Percentiles rank a stretch among this genome's conserved stretches.
phyloP scores from a whole-genome alignment of 2,113 vertebrate genomes.

The Hirundichthys speculiger region DNA sequence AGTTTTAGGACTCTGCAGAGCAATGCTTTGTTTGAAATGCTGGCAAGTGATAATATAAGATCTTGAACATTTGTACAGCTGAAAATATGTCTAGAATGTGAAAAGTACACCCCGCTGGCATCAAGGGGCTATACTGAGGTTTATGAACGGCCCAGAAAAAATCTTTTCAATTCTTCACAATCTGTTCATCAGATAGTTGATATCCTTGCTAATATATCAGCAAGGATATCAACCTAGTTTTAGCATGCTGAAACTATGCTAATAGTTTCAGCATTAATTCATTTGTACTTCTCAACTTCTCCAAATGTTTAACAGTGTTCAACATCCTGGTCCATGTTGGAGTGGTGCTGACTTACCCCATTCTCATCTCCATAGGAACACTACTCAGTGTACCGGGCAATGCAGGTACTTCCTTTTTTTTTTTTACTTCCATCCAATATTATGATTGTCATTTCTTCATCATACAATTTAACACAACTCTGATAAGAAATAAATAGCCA shows the following conservation, averaged over 20 bases:
- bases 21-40: too few relatives aligned
- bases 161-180: background rate
- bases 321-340: constrained; percentile 97
- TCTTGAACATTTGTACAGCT: too few relatives aligned
- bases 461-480: background rate
- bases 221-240: too few relatives aligned
- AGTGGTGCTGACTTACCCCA: constrained; percentile 95
- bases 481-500: constrained; percentile 27
- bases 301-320: constrained; percentile 84
- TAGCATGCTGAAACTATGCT: too few relatives aligned
- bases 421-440: background rate
- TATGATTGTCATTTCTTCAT: background rate
- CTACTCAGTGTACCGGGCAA: constrained; percentile 98
- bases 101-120: too few relatives aligned
- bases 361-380: constrained; percentile 97
- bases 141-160: background rate
- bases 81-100: too few relatives aligned
- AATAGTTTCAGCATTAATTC: background rate
- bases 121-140: background rate
- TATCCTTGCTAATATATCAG: too few relatives aligned
- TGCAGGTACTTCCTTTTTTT: constrained; percentile 84
- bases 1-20: too few relatives aligned
- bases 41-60: too few relatives aligned
- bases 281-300: background rate
- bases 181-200: background rate